phyloP scores from a whole-genome alignment of 2,888 invertebrate genomes.

The Hyposoter didymator region DNA sequence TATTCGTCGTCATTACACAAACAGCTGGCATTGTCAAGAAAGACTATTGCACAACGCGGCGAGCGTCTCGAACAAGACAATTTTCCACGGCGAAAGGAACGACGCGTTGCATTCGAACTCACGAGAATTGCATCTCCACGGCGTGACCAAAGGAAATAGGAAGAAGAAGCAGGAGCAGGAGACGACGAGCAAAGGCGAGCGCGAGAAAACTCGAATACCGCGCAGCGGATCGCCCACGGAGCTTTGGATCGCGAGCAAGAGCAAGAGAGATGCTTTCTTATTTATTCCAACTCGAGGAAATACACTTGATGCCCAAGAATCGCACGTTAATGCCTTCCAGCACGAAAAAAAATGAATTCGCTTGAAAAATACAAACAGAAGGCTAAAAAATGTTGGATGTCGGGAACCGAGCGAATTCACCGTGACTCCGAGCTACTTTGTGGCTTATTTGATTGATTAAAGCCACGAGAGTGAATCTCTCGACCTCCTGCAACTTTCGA shows the following conservation, averaged over 20 bases:
- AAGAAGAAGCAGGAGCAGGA: constrained; percentile 18
- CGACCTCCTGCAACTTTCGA: constrained; percentile 43
- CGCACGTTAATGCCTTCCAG: neutral
- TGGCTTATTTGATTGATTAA: constrained; percentile 53
- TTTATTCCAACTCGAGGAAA: constrained; percentile 39
- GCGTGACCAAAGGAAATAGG: constrained; percentile 60
- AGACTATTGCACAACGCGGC: constrained; percentile 48
- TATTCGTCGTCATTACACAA: neutral
- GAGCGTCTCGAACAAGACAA: constrained; percentile 64
- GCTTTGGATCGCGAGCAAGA: neutral
- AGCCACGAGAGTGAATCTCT: constrained; percentile 44
- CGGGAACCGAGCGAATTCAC: constrained; percentile 34
- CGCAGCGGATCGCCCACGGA: constrained; percentile 40
- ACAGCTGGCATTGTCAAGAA: constrained; percentile 26
- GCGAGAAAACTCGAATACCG: constrained; percentile 17
- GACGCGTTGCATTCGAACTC: neutral
- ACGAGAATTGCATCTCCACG: constrained; percentile 54
- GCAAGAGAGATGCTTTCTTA: constrained; percentile 29
- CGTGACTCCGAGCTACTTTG: constrained; percentile 26
- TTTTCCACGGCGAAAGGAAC: constrained; percentile 44
- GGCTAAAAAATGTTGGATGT: constrained; percentile 27
- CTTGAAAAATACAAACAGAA: neutral
- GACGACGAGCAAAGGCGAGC: neutral
- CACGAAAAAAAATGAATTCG: neutral
- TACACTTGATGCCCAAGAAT: constrained; percentile 19